Evolutionary conservation across 2,113 vertebrate genomes (phyloP), one percentile per base, ranked within the genome.

Genomic region (Puntigrus tetrazona): DNA sequence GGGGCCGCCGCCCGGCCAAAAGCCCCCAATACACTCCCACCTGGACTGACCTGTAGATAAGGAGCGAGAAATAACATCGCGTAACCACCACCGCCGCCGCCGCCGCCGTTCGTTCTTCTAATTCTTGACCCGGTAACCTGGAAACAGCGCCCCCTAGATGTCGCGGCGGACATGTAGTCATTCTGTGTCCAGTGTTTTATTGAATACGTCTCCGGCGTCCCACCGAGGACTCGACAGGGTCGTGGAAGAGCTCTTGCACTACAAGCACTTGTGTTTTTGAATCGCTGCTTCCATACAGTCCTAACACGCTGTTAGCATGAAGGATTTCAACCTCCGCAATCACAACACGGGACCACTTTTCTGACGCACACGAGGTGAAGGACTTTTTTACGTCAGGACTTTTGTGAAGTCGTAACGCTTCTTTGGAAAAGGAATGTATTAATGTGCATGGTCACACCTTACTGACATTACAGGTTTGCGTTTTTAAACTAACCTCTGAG

Each of bases 1-100:
- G 77, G 2, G 92, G 87, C 55, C 92, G 92, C 61, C 91, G 91
- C 14, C 75, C 63, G 4, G 75, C 85, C 29, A 93, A 91, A 72
- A 80, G 76, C 79, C 86, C 89, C 61, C 90, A 82, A 52, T 86
- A 86, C 59, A 91, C 89, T 22, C 86, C 82, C 65, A 34, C 65
- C 16, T 90, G 87, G 86, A 88, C 31, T 27, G 85, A 91, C 85
- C 86, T 88, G 65, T 89, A 63, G 78, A 83, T 57, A 86, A 89
- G 22, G 78, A 89, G 57, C 76, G 73, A 75, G 87, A 85, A 90
- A 59, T 52, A n/a, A 59, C n/a, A 43, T 55, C 34, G 7, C 7
- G 16, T 11, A 20, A 27, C 47, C 20, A 27, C 73, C 38, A 27
- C 36, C 8, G 22, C 7, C 52, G n/a, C 9, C 20, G 14, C 36